phyloP scores from a whole-genome alignment of 2,797 vertebrate species.

The Columba guinea region DNA sequence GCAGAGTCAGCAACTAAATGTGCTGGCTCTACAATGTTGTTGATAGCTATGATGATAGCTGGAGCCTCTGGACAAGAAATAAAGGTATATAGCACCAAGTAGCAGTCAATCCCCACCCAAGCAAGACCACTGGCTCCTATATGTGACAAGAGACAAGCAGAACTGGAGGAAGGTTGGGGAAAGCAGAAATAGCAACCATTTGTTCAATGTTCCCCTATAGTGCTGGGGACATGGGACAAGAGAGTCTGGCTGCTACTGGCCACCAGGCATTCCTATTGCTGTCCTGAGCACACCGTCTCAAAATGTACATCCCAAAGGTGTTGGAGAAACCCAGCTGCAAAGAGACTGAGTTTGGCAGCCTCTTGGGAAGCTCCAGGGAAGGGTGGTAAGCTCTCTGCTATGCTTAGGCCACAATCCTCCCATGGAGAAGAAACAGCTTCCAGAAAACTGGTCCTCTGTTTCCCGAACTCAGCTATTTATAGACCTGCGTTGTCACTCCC shows the following conservation, averaged over 20 bases:
- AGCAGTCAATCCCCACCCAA: background rate
- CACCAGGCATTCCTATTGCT: background rate
- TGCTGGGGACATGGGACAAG: accelerated
- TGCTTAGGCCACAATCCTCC: background rate
- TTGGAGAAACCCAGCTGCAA: background rate
- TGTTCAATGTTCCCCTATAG: background rate
- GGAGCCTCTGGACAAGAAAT: background rate
- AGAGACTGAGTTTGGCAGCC: background rate
- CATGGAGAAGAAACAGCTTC: background rate
- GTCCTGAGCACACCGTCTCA: accelerated
- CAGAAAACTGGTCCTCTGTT: background rate
- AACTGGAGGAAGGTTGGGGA: background rate
- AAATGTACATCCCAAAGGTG: background rate
- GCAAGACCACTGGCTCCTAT: background rate
- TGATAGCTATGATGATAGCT: background rate
- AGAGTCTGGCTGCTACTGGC: background rate
- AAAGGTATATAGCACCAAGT: background rate
- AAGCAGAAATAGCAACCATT: background rate
- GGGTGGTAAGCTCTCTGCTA: background rate
- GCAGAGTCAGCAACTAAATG: background rate
- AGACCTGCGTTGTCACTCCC: background rate
- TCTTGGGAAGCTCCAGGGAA: background rate
- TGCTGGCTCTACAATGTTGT: background rate
- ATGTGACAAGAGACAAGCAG: accelerated
- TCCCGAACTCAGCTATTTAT: background rate